Evolutionary conservation across 1,140 invertebrate species (phyloP), one percentile per base, ranked within the genome.

Genomic region (Drosophila hydei): DNA sequence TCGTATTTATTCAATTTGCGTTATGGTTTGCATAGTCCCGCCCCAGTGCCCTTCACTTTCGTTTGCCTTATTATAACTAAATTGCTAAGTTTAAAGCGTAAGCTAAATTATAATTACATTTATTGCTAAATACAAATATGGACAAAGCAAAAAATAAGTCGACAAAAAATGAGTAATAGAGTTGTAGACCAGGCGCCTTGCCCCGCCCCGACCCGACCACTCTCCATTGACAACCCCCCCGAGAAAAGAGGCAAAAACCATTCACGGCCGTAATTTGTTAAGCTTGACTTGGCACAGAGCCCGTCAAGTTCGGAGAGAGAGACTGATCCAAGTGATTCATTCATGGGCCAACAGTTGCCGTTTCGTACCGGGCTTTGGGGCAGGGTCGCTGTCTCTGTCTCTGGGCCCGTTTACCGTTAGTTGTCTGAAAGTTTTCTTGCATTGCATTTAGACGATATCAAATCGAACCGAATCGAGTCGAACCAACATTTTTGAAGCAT

Each of bases 1-100:
- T 43, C 38, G 52, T 36, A 56, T 54, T 48, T 73, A 62, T 61
- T 73, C 23, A 70, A 64, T 64, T 77, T 83, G 51, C 73, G 40
- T 65, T 84, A 77, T 85, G 60, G 51, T 72, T 77, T 75, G 72
- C 78, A 61, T 72, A 63, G 62, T 72, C 72, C 83, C 78, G 68
- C 72, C 77, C 68, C 75, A 65, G 83, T 87, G 83, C 78, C 83
- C 83, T 87, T 79, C 75, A 79, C 75, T 88, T 87, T 87, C 75
- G 50, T 87, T 87, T 87, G 83, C 83, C 83, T 87, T 87, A 87
- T 88, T 87, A 81, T 80, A 67, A 75, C 78, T 79, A 72, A 79
- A 83, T 81, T 88, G 71, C 63, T 62, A 73, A 81, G 47, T 33
- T 65, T 73, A 64, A 81, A 64, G 64, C 77, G 43, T 67, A 77